Evolutionary conservation across 2,888 invertebrate species (phyloP).

Genomic region (Oligia strigilis): DNA sequence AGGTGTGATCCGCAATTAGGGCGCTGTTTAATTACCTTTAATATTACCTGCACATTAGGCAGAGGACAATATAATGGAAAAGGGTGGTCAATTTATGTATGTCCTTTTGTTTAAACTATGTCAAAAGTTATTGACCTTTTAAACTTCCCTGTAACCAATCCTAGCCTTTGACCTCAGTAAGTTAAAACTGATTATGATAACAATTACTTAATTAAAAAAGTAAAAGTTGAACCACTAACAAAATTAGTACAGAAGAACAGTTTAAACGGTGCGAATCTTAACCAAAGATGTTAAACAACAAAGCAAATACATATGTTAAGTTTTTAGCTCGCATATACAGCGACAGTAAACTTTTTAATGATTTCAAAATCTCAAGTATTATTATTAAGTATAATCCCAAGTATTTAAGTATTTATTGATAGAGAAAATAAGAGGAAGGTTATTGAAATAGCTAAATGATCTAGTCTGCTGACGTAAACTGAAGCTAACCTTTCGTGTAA

Average conservation of each 20-base stretch:
- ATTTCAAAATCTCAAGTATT: background rate
- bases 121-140: conserved; percentile 41
- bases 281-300: background rate
- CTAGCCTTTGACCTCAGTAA: conserved; percentile 49
- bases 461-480: background rate
- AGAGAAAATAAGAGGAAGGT: background rate
- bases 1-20: background rate
- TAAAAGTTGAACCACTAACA: background rate
- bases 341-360: background rate
- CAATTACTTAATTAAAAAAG: conserved; percentile 56
- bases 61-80: background rate
- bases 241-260: conserved; percentile 23
- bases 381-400: background rate
- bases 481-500: background rate
- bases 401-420: background rate
- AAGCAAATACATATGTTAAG: background rate
- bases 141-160: conserved; percentile 26
- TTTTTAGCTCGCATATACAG: background rate
- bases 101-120: background rate
- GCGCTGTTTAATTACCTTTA: background rate
- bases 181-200: conserved; percentile 59
- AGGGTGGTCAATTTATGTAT: background rate
- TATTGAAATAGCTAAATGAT: background rate
- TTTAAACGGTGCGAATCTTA: background rate
- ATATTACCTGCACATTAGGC: background rate